Evolutionary conservation across 2,888 invertebrate species (phyloP), one percentile per base, ranked within the genome.

Genomic region (Limnephilus lunatus): DNA sequence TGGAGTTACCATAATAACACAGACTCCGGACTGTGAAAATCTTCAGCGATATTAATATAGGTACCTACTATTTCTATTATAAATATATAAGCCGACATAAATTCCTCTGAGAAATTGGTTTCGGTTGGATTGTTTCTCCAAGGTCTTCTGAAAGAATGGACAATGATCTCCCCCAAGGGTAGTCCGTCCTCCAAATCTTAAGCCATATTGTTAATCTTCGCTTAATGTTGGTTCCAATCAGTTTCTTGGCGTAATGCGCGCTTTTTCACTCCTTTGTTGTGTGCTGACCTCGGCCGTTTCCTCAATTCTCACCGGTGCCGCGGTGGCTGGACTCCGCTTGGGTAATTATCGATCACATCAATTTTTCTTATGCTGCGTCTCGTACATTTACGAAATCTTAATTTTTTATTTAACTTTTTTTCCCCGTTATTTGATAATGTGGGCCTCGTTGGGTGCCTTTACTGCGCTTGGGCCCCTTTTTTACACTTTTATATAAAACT

Each of bases 181-280:
- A 89, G 39, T 83, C 82, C 89, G 92, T 93, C 91, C 92, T 92
- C 90, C 91, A 91, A 92, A 90, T 92, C 91, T 86, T 85, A 90
- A 81, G 90, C 90, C 81, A 90, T 93, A 92, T 93, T 92, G 92
- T 91, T 89, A 85, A 92, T 89, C 89, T 31, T 35, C 9, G 15
- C 44, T 30, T 48, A 90, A 82, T 90, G 81, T 88, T 80, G 30
- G 32, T 82, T 48, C 9, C 80, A 25, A 53, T n/a, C 48, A 30
- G 91, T 86, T 68, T 68, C 85, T 90, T 32, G 88, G 81, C 32
- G 88, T 35, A 80, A 80, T 80, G 80, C 88, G 88, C 88, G 32
- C 9, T 89, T 89, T 89, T 89, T 89, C 88, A 89, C 39, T 89
- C 80, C 81, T 89, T 89, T 90, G 90, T 90, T 44, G 82, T 85